A percentile compares a stretch with the other conserved stretches of the same genome.
Conservation (phyloP, 1,140 invertebrate species). For the Eufriesea mexicana region DNA sequence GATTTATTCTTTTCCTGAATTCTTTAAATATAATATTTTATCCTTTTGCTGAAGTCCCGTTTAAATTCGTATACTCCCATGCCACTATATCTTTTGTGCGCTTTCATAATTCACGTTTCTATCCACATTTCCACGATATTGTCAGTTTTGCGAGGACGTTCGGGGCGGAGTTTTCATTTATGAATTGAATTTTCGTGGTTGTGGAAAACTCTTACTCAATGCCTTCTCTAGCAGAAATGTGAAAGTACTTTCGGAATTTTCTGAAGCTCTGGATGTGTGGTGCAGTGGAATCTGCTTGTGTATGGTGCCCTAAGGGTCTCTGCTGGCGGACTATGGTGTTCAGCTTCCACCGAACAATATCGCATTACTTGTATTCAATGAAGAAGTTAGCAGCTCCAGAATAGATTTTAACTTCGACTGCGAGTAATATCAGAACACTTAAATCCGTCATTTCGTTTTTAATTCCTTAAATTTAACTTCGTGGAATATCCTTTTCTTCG, state of each 20-base stretch:
- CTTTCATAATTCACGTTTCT: not conserved
- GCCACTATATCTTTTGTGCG: too few relatives aligned
- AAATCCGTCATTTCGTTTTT: not conserved
- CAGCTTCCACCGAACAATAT: not conserved
- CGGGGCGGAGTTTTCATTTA: not conserved
- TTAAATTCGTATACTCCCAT: not conserved
- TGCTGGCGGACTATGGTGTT: not conserved
- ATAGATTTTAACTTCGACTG: not conserved
- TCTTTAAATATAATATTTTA: too few relatives aligned
- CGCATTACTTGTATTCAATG: not conserved
- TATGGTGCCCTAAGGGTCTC: constrained; percentile 13
- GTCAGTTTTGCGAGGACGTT: not conserved
- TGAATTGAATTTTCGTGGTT: constrained; percentile 15
- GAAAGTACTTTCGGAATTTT: constrained; percentile 16
- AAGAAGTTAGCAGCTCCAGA: not conserved
- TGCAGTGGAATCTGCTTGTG: not conserved
- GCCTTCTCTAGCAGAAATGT: not conserved
- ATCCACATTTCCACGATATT: not conserved
- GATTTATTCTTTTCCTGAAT: too few relatives aligned
- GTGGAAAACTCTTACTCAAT: not conserved
- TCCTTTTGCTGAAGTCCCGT: not conserved
- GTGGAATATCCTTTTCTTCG: not conserved
- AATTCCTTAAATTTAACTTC: not conserved
- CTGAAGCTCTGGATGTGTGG: not conserved
- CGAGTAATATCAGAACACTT: not conserved